A percentile compares a stretch with the other conserved stretches of the same genome.
Conservation (phyloP, 2,113 vertebrate species). For the Percina caprodes region DNA sequence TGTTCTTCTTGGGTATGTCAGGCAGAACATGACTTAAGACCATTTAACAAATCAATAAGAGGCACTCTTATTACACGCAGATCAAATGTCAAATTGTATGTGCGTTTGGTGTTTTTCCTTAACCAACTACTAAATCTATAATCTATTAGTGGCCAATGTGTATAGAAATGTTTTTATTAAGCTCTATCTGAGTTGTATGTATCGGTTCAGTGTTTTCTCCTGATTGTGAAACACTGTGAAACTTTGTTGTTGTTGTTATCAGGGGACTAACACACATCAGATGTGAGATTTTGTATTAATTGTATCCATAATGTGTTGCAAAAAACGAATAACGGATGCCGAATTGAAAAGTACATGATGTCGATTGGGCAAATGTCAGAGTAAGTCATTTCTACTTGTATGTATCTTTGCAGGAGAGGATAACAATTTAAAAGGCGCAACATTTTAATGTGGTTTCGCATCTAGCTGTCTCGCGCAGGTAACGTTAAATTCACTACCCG, state of each 20-base stretch:
- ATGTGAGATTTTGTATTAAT: neutral
- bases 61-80: neutral
- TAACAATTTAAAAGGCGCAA: neutral
- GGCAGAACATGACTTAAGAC: constrained; percentile 7
- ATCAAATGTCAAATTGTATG: constrained; percentile 28
- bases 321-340: neutral
- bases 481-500: neutral
- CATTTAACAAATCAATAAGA: constrained; percentile 25
- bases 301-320: neutral
- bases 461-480: neutral
- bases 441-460: neutral
- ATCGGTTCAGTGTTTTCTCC: neutral
- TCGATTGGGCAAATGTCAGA: neutral
- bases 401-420: neutral
- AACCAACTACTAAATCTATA: neutral
- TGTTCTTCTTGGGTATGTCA: neutral
- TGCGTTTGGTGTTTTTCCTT: neutral
- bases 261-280: neutral
- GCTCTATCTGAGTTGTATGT: neutral
- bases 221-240: neutral
- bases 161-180: no score
- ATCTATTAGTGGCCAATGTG: neutral
- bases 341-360: neutral
- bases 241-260: neutral
- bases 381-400: accelerated